Percentiles rank a stretch among this genome's conserved stretches.
These are phyloP conservation scores for Drosophila paranaensis DNA, from an alignment of 2,888 invertebrate species.

Conservation along the genomic window DNA sequence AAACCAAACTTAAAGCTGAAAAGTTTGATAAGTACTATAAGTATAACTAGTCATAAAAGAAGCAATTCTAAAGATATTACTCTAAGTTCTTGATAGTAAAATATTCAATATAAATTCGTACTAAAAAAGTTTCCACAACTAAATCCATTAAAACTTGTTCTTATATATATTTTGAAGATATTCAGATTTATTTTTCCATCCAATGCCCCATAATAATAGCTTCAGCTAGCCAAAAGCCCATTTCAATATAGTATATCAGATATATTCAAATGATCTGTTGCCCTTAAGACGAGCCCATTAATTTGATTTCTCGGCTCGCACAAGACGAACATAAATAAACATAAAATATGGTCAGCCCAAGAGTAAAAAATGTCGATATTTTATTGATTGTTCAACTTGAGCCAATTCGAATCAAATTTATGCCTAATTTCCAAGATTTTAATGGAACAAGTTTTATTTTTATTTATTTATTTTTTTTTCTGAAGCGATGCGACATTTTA, in stretches of 20 bases:
- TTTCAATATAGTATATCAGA: no score
- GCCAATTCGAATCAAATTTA: constrained; percentile 42
- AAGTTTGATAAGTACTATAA: not conserved
- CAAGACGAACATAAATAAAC: not conserved
- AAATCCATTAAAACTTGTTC: not conserved
- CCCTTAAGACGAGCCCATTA: not conserved
- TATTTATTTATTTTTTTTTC: not conserved
- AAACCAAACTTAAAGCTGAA: no score
- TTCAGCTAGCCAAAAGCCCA: not conserved
- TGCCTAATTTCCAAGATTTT: constrained; percentile 28
- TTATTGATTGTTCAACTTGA: constrained; percentile 35
- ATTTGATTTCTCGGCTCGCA: constrained; percentile 4
- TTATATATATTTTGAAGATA: not conserved
- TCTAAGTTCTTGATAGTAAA: no score
- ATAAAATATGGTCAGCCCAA: constrained; percentile 11
- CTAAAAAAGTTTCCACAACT: no score
- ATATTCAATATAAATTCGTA: not conserved
- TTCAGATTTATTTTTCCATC: no score
- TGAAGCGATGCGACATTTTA: constrained; percentile 8
- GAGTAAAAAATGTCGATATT: not conserved
- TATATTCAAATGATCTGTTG: not conserved
- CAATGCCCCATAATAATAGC: not conserved
- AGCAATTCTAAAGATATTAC: not conserved
- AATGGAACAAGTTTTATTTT: constrained; percentile 43
- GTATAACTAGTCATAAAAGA: not conserved